Percentiles rank a stretch among this genome's conserved stretches.
Conservation (phyloP, 2,113 vertebrate genomes). For the Rhombomys opimus region DNA sequence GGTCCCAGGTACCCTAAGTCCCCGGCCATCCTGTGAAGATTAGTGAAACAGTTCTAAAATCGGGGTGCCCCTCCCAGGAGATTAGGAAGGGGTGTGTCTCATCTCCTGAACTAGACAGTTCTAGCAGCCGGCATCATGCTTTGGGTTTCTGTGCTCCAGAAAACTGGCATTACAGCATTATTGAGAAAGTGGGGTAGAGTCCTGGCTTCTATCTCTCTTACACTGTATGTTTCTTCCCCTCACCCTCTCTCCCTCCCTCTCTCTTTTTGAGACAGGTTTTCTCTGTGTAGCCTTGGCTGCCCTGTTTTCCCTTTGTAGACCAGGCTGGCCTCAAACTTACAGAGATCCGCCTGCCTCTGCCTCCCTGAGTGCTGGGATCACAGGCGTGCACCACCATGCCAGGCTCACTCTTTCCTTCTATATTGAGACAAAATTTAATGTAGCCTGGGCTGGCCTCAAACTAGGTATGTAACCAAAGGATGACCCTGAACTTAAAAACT, state of each 20-base stretch:
- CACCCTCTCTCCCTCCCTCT: neutral
- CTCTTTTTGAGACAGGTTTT: neutral
- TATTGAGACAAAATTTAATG: neutral
- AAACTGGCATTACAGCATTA: neutral
- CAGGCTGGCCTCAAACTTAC: no score
- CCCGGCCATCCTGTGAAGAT: neutral
- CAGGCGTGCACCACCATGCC: no score
- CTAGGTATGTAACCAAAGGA: neutral
- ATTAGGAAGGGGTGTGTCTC: neutral
- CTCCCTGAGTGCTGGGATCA: no score
- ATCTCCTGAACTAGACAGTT: neutral
- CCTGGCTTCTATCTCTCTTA: neutral
- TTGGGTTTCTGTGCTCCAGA: neutral
- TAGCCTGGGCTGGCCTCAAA: neutral
- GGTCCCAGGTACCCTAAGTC: neutral
- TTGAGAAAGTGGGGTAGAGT: no score
- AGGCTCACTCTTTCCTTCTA: neutral
- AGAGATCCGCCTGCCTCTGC: no score
- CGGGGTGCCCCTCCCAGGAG: neutral
- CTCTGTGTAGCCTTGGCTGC: no score
- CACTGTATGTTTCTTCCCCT: neutral
- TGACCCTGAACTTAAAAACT: neutral
- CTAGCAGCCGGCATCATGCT: neutral
- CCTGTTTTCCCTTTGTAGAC: no score
- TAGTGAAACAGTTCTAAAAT: neutral